phyloP scores from a whole-genome alignment of 2,113 vertebrate species.

The Naja naja region DNA sequence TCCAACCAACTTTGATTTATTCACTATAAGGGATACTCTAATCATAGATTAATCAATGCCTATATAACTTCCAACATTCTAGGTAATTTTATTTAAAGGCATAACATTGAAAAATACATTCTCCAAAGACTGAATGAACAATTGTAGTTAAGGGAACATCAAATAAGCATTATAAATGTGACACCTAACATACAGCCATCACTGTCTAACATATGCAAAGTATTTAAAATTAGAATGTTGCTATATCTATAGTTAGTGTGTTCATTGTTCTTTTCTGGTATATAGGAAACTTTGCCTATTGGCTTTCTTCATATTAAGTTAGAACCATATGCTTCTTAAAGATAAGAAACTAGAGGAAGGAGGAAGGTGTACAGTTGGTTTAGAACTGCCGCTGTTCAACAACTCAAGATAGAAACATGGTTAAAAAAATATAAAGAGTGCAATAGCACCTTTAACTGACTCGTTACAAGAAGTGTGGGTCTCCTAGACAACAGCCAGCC shows the following conservation, averaged over 20 bases:
- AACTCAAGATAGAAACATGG: neutral
- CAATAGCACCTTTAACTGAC: constrained; percentile 15
- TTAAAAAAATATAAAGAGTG: neutral
- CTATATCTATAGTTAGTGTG: neutral
- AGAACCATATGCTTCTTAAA: neutral
- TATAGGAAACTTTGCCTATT: neutral
- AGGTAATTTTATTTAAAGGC: neutral
- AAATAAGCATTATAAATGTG: neutral
- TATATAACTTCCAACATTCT: neutral
- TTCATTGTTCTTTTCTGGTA: neutral
- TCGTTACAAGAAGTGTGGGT: constrained; percentile 2
- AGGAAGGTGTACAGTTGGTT: neutral
- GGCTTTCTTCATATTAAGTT: neutral
- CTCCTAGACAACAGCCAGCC: constrained; percentile 17
- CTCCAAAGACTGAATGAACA: neutral
- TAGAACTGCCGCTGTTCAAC: neutral
- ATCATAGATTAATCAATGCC: neutral
- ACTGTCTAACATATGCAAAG: neutral
- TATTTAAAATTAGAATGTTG: neutral
- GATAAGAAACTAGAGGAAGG: neutral
- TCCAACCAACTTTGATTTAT: neutral
- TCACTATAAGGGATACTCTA: neutral
- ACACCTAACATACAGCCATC: neutral
- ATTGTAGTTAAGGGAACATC: neutral
- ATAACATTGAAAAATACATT: neutral